These are phyloP conservation scores for Pelagia noctiluca DNA, from an alignment of 30 jellyfish, hydroid and myxozoan genomes.

Conservation along the genomic window DNA sequence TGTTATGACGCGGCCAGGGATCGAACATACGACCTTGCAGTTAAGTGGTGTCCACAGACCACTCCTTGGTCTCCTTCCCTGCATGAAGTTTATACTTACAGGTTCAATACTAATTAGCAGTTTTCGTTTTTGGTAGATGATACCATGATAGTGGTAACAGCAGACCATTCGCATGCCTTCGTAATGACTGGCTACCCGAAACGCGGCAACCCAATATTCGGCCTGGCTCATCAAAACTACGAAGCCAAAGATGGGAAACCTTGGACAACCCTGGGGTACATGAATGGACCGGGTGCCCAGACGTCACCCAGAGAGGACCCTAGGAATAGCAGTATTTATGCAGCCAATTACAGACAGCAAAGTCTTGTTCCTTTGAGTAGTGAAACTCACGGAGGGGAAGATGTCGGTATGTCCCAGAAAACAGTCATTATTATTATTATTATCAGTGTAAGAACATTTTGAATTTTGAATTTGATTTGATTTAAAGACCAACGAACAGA, in stretches of 20 bases:
- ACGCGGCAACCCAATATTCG: constrained; percentile 93
- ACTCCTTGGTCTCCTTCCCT: too few species aligned
- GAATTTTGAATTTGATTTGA: too few species aligned
- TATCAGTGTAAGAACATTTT: too few species aligned
- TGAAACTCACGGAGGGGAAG: constrained; percentile 97
- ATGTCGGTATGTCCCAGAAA: constrained; percentile 86
- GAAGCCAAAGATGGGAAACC: constrained; percentile 60
- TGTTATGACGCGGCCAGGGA: too few species aligned
- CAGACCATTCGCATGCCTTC: constrained; percentile 95
- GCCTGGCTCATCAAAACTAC: constrained; percentile 19
- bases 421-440: too few species aligned
- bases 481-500: too few species aligned
- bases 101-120: too few species aligned
- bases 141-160: constrained; percentile 85
- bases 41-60: too few species aligned
- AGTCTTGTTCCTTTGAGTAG: constrained; percentile 78
- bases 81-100: too few species aligned
- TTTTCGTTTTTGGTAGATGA: constrained; percentile 77
- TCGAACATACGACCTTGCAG: too few species aligned
- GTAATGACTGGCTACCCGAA: constrained; percentile 87
- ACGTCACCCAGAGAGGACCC: constrained; percentile 72
- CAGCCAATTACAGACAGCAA: constrained; percentile 65
- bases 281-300: constrained; percentile 94
- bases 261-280: constrained; percentile 85
- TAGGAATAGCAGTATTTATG: constrained; percentile 28